Base-by-base conservation (phyloP, 2,113 vertebrate genomes). In the Ictalurus furcatus region DNA sequence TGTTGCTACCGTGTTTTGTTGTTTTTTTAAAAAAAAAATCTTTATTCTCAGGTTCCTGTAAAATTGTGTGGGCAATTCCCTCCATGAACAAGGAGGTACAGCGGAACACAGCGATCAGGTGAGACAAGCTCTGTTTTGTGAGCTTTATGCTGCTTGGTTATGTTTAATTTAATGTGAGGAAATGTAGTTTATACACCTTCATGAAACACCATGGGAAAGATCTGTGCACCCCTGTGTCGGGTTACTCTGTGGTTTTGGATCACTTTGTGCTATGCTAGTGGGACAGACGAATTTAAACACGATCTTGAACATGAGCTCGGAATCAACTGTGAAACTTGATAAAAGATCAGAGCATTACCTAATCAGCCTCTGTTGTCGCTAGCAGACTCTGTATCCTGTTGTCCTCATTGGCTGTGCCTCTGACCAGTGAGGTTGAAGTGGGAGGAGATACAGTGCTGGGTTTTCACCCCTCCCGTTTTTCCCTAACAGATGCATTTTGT, bases 401-500 rank as follows among this genome's bases (percentile, higher is more conserved):
- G 59, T 54, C 92, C 88, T 94, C 91, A 96, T 96, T 96, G 56
- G 95, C 91, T 93, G 85, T 90, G 86, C 85, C 87, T 48, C 76
- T 74, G 89, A 79, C 96, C 95, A 96, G 94, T 96, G 88, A 92
- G 48, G 87, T 28, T 1, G 21, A 89, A 89, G 93, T 93, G 95
- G 95, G 94, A 93, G 93, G 93, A 93, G 92, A 94, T 88, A 63
- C 91, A 87, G 89, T 76, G 69, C 91, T 91, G 86, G 86, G 90
- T 81, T 87, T 88, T 67, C 74, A 89, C 76, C 76, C 88, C 89
- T 87, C 84, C 61, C 5, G 52, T 28, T 52, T 84, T 54, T 90
- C 67, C 78, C 73, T 63, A 81, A 86, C 88, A 87, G 88, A 91
- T 56, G 73, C 86, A 84, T 88, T 89, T 80, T 86, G 84, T n/a